Evolutionary conservation across 2,888 invertebrate species (phyloP).

Genomic region (Polymixis lichenea): DNA sequence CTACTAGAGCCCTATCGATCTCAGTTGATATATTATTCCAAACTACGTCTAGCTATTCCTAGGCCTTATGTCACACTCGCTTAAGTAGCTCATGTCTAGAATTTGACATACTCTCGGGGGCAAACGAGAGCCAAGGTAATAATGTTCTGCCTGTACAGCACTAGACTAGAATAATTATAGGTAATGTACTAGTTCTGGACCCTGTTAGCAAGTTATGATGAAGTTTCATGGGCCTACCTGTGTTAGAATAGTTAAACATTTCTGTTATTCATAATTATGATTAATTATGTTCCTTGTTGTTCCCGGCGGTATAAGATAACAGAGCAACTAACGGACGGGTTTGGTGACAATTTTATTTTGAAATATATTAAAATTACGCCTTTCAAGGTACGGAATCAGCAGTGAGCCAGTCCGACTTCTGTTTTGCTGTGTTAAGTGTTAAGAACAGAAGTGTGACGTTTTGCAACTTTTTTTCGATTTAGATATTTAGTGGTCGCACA

Average conservation of each 20-base stretch:
- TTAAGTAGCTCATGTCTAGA: slow-evolving; percentile 48
- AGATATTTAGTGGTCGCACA: too few species aligned
- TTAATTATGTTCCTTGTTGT: slow-evolving; percentile 22
- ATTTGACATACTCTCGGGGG: slow-evolving; percentile 44
- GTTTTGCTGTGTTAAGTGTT: too few species aligned
- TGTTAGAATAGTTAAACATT: slow-evolving; percentile 41
- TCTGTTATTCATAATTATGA: slow-evolving; percentile 39
- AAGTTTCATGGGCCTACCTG: slow-evolving; percentile 31
- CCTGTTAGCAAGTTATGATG: slow-evolving; percentile 34
- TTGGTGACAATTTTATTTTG: neutral
- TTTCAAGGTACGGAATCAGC: neutral
- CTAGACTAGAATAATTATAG: slow-evolving; percentile 47
- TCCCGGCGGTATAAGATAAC: neutral
- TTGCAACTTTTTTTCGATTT: neutral
- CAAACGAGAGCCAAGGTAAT: slow-evolving; percentile 31
- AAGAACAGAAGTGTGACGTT: neutral
- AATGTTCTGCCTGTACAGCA: slow-evolving; percentile 37
- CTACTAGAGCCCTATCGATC: slow-evolving; percentile 12
- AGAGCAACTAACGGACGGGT: neutral
- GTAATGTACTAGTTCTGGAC: slow-evolving; percentile 21
- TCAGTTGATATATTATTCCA: slow-evolving; percentile 30
- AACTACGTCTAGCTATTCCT: slow-evolving; percentile 16
- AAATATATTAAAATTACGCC: neutral
- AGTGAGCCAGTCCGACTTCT: neutral
- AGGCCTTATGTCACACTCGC: slow-evolving; percentile 13